Conservation (phyloP, 1,140 invertebrate genomes). For the Cydia strobilella region DNA sequence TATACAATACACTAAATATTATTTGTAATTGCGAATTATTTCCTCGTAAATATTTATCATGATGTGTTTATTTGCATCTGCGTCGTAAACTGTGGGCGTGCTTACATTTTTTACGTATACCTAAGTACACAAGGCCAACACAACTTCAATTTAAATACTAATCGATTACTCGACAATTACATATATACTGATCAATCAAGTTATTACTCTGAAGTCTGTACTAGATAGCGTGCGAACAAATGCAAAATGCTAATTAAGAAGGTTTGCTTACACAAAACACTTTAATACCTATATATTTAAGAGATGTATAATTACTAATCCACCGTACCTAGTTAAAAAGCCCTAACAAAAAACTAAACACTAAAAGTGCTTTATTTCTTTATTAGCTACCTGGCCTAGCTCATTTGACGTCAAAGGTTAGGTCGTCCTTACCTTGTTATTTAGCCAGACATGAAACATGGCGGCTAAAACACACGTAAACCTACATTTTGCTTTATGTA, state of each 20-base stretch:
- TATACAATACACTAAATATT: too few relatives aligned
- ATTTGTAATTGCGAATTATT: too few relatives aligned
- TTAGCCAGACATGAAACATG: background rate
- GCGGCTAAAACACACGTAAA: background rate
- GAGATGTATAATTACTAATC: background rate
- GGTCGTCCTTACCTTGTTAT: constrained; percentile 14
- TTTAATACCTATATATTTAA: background rate
- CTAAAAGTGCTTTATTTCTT: background rate
- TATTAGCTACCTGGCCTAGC: constrained; percentile 13
- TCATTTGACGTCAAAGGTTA: constrained; percentile 22
- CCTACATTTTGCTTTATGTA: too few relatives aligned
- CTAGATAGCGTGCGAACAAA: background rate
- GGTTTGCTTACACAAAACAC: background rate
- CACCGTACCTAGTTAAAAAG: background rate
- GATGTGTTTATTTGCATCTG: too few relatives aligned
- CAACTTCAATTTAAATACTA: too few relatives aligned
- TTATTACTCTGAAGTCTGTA: background rate
- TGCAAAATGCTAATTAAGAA: background rate
- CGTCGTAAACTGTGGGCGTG: too few relatives aligned
- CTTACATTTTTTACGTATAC: too few relatives aligned
- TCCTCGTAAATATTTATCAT: too few relatives aligned
- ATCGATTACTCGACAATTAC: background rate
- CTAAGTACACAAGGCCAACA: too few relatives aligned
- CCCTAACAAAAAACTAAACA: background rate
- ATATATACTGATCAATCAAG: background rate